These are phyloP conservation scores for Linyphia triangularis DNA, from an alignment of 2,888 invertebrate species.

Conservation along the genomic window DNA sequence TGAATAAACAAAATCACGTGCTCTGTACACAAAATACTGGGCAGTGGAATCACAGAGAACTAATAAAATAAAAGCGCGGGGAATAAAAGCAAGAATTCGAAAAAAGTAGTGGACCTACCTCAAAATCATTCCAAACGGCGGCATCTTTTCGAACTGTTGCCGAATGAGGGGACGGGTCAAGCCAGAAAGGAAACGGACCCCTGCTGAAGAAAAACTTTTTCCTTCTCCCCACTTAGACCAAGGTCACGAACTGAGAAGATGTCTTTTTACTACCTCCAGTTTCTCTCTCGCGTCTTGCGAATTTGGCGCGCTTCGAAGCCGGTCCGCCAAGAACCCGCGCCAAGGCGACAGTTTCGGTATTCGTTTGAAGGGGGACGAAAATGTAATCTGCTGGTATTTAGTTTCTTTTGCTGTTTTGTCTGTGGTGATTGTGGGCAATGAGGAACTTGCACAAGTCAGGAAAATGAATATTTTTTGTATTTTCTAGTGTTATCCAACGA, in stretches of 20 bases:
- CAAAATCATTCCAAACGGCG: constrained; percentile 7
- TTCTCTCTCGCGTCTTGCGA: background rate
- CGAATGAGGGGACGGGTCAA: constrained; percentile 60
- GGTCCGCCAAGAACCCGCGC: constrained; percentile 28
- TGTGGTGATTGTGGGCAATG: background rate
- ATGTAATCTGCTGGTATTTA: background rate
- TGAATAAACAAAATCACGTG: background rate
- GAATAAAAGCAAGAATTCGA: background rate
- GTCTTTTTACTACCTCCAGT: constrained; percentile 54
- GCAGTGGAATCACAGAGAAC: background rate
- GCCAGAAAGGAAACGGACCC: constrained; percentile 47
- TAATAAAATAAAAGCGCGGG: background rate
- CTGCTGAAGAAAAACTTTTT: constrained; percentile 38
- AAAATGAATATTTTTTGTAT: too few species aligned
- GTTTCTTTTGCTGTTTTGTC: background rate
- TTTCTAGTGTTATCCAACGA: too few species aligned
- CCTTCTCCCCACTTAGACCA: constrained; percentile 52
- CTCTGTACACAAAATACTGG: background rate
- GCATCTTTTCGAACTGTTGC: constrained; percentile 34
- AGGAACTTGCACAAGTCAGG: too few species aligned
- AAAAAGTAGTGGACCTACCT: constrained; percentile 12
- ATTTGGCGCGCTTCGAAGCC: background rate
- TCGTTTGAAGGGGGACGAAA: background rate
- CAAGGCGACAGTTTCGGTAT: constrained; percentile 21
- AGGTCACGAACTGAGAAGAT: constrained; percentile 64